These are phyloP conservation scores for Ophion slaviceki DNA, from an alignment of 2,888 invertebrate genomes.

Conservation along the genomic window DNA sequence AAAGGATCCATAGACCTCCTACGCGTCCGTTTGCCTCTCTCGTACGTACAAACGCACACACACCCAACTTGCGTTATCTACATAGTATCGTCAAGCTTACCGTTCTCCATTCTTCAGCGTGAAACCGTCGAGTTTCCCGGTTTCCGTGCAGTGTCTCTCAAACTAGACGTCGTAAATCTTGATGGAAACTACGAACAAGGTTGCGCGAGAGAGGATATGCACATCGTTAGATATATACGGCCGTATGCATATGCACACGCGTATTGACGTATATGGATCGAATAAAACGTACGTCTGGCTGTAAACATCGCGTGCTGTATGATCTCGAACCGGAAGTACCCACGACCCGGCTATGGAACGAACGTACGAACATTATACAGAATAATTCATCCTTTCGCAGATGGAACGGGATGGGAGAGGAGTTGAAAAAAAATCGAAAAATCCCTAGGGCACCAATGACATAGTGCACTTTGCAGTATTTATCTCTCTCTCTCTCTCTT, in stretches of 20 bases:
- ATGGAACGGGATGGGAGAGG: constrained; percentile 11
- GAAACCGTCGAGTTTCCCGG: constrained; percentile 67
- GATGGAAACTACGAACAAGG: constrained; percentile 68
- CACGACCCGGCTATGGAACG: constrained; percentile 29
- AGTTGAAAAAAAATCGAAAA: neutral
- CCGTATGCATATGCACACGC: neutral
- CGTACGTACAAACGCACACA: constrained; percentile 13
- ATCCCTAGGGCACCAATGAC: constrained; percentile 15
- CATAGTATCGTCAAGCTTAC: constrained; percentile 52
- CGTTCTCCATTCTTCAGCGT: constrained; percentile 59
- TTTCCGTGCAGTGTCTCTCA: constrained; percentile 79
- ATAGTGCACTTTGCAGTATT: constrained; percentile 49
- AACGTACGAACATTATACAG: constrained; percentile 37
- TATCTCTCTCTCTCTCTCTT: neutral
- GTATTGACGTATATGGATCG: constrained; percentile 13
- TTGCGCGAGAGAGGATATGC: constrained; percentile 19
- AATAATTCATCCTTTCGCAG: constrained; percentile 57
- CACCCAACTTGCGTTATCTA: neutral
- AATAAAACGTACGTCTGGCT: constrained; percentile 31
- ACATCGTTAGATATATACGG: neutral
- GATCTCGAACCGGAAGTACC: constrained; percentile 33
- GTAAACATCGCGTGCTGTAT: constrained; percentile 42
- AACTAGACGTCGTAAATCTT: constrained; percentile 77
- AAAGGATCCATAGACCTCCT: constrained; percentile 31
- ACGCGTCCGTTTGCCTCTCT: constrained; percentile 32